phyloP scores from a whole-genome alignment of 2,113 vertebrate genomes.

The Trichechus manatus region DNA sequence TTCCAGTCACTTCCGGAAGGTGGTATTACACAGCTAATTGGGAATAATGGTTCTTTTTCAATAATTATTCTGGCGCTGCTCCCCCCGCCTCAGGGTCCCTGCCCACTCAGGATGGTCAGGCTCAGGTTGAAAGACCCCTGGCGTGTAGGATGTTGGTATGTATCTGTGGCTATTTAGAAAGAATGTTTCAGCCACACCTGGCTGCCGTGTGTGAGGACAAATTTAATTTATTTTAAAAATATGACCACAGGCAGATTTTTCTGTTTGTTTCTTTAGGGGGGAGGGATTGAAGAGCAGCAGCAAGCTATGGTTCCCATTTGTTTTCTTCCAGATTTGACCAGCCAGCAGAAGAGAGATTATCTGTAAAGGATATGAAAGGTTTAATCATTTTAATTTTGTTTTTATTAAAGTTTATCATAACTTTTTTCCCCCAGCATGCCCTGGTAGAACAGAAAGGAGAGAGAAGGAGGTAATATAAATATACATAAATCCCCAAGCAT shows the following conservation, averaged over 20 bases:
- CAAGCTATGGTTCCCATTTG: slow-evolving; percentile 74
- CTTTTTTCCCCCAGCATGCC: slow-evolving; percentile 72
- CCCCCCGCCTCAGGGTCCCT: not conserved
- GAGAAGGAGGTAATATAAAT: slow-evolving; percentile 66
- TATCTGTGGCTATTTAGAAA: slow-evolving; percentile 33
- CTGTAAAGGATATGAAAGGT: slow-evolving; percentile 88
- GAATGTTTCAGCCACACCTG: slow-evolving; percentile 62
- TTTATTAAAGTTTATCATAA: slow-evolving; percentile 87
- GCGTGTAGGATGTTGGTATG: slow-evolving; percentile 27
- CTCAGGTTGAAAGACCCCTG: not conserved
- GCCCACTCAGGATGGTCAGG: not conserved
- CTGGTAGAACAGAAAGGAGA: slow-evolving; percentile 50
- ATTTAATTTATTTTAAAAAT: slow-evolving; percentile 81
- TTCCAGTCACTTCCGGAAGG: not conserved
- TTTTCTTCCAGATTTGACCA: slow-evolving; percentile 77
- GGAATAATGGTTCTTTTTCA: not conserved
- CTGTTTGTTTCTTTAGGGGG: slow-evolving; percentile 69
- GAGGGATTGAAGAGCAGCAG: slow-evolving; percentile 65
- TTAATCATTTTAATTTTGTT: slow-evolving; percentile 89
- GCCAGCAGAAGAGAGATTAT: slow-evolving; percentile 82
- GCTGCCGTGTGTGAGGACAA: slow-evolving; percentile 67
- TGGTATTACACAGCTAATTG: not conserved
- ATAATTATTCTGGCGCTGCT: not conserved
- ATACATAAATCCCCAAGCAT: slow-evolving; percentile 71
- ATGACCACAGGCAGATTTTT: slow-evolving; percentile 80